Evolutionary conservation across 2,888 invertebrate species (phyloP), one percentile per base, ranked within the genome.

Genomic region (Cenopis cana): DNA sequence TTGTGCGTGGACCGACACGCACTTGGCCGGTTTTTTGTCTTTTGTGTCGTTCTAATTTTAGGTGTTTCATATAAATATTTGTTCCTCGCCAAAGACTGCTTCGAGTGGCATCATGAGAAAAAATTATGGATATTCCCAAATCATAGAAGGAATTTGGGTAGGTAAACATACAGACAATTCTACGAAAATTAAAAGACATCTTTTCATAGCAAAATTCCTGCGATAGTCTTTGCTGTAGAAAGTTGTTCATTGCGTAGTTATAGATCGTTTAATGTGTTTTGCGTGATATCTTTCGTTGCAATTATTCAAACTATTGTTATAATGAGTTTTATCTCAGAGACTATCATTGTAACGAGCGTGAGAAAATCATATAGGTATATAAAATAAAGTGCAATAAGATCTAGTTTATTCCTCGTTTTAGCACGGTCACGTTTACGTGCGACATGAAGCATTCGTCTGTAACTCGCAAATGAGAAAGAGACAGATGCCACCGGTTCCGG

Each of bases 281-380:
- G 50, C 50, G 50, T 50, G 17, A 9, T 50, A 17, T 18, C n/a
- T 17, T 18, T 50, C 18, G 18, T 18, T n/a, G 50, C 10, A 18
- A 50, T 10, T 50, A 50, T 18, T 50, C 10, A 50, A 50, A 18
- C 33, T 12, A 9, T 10, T 8, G 5, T 55, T 33, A 33, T 33
- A 10, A 56, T 29, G 54, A 29, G 24, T 54, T 24, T 20, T 54
- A 29, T 54, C 29, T 12, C 57, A 17, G 57, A 17, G 12, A 38
- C 46, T 60, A 20, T 2, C 24, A 60, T 60, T 46, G 24, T 24
- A 46, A 9, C 46, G n/a, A 29, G 29, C 38, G 46, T 46, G 60
- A 29, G 46, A 60, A 46, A 46, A n/a, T 5, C n/a, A 20, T 60
- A 9, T 20, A 17, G 33, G 5, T 38, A 36, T 14, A 24, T 20